Evolutionary conservation across 2,888 invertebrate species (phyloP).

Genomic region (Eumerus sabulonum): DNA sequence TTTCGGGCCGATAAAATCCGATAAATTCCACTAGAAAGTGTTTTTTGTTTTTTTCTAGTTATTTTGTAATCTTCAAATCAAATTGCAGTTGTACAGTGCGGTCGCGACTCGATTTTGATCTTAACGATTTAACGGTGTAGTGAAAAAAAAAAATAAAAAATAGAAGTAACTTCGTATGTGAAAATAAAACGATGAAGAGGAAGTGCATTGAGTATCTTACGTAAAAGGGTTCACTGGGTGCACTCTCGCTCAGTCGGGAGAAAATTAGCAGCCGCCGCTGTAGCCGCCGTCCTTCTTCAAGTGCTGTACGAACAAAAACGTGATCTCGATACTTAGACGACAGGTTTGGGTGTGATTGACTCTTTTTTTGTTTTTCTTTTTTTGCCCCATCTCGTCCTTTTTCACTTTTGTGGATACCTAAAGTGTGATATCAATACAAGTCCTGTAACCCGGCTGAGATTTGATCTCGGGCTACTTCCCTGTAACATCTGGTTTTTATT

Average conservation of each 20-base stretch:
- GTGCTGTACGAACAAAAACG: constrained; percentile 32
- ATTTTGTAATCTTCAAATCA: constrained; percentile 30
- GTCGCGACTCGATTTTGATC: constrained; percentile 21
- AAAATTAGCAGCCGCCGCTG: constrained; percentile 33
- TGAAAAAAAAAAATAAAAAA: constrained; percentile 12
- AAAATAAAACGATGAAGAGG: constrained; percentile 42
- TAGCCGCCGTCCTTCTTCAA: no score
- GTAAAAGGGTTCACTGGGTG: constrained; percentile 60
- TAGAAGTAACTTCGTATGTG: no score
- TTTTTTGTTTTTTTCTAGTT: constrained; percentile 18
- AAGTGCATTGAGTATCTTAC: constrained; percentile 62
- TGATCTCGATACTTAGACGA: constrained; percentile 49
- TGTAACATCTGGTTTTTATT: constrained; percentile 65
- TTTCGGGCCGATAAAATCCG: constrained; percentile 64
- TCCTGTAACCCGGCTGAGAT: constrained; percentile 17
- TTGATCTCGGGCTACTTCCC: constrained; percentile 21
- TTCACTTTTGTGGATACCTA: constrained; percentile 15
- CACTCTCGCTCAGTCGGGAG: constrained; percentile 31
- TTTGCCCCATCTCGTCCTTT: constrained; percentile 1
- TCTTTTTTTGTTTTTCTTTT: constrained; percentile 35
- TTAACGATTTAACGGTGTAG: constrained; percentile 42
- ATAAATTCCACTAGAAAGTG: constrained; percentile 69
- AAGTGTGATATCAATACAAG: constrained; percentile 55
- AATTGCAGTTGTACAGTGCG: constrained; percentile 57
- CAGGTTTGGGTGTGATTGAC: constrained; percentile 69